Evolutionary conservation across 2,113 vertebrate species (phyloP).

Genomic region (Clarias gariepinus): DNA sequence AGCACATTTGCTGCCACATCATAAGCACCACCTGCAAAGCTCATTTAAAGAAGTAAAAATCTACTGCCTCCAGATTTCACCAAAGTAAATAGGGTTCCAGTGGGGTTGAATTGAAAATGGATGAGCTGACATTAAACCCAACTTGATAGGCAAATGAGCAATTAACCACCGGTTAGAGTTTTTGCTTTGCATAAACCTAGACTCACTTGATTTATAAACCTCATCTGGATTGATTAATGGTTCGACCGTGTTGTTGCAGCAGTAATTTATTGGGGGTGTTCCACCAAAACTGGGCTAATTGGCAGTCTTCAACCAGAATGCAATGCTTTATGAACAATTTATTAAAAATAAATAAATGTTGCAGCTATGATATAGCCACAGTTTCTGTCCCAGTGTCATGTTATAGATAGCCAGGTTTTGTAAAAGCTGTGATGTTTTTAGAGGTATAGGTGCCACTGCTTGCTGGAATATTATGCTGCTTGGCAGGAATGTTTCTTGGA

Average conservation of each 20-base stretch:
- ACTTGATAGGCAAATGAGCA: constrained; percentile 29
- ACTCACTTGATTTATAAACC: constrained; percentile 21
- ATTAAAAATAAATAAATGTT: neutral
- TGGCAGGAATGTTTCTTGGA: neutral
- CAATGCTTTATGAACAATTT: neutral
- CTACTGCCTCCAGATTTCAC: neutral
- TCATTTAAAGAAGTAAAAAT: neutral
- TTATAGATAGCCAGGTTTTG: neutral
- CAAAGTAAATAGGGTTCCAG: neutral
- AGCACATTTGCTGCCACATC: neutral
- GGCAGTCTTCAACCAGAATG: neutral
- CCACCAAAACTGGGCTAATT: neutral
- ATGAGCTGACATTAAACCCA: constrained; percentile 20
- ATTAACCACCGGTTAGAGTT: constrained; percentile 3
- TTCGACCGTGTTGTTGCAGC: neutral
- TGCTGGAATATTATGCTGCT: neutral
- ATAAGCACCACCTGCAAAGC: neutral
- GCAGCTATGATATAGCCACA: neutral
- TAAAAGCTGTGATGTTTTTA: neutral
- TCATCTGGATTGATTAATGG: constrained; percentile 5
- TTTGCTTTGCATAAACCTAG: neutral
- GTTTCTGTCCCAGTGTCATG: neutral
- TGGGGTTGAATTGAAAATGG: constrained; percentile 3
- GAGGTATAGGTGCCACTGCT: neutral
- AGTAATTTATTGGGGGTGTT: neutral